Percentiles rank a stretch among this genome's conserved stretches.
Conservation (phyloP, 2,888 invertebrate genomes). For the Campaea margaritaria region DNA sequence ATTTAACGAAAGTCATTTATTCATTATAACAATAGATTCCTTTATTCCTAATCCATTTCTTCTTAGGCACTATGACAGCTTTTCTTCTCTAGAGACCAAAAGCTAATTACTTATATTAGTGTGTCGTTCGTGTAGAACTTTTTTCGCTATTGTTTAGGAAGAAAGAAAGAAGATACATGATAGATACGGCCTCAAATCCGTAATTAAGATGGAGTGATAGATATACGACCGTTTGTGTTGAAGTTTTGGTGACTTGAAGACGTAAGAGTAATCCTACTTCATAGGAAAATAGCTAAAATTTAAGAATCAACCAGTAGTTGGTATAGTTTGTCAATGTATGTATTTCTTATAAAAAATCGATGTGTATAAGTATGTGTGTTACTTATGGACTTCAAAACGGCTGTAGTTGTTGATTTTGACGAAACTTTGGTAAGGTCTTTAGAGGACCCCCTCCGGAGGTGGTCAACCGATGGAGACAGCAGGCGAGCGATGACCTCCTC, state of each 20-base stretch:
- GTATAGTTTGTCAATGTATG: too few relatives aligned
- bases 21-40: conserved; percentile 4
- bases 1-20: neutral
- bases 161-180: conserved; percentile 6
- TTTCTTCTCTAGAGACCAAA: conserved; percentile 14
- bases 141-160: conserved; percentile 12
- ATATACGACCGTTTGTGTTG: conserved; percentile 39
- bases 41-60: conserved; percentile 20
- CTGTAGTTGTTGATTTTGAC: too few relatives aligned
- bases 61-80: conserved; percentile 19
- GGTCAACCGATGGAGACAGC: too few relatives aligned
- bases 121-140: conserved; percentile 14
- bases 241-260: conserved; percentile 33
- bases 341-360: too few relatives aligned
- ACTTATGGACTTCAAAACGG: too few relatives aligned
- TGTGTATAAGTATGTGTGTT: too few relatives aligned
- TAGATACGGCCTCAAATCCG: conserved; percentile 38
- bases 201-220: conserved; percentile 45
- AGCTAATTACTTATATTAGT: conserved; percentile 26
- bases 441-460: too few relatives aligned
- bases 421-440: too few relatives aligned
- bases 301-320: too few relatives aligned
- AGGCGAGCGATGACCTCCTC: too few relatives aligned
- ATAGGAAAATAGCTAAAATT: neutral
- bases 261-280: neutral